These are phyloP conservation scores for Brachyhypopomus gauderio DNA, from an alignment of 2,113 vertebrate species.

Conservation along the genomic window DNA sequence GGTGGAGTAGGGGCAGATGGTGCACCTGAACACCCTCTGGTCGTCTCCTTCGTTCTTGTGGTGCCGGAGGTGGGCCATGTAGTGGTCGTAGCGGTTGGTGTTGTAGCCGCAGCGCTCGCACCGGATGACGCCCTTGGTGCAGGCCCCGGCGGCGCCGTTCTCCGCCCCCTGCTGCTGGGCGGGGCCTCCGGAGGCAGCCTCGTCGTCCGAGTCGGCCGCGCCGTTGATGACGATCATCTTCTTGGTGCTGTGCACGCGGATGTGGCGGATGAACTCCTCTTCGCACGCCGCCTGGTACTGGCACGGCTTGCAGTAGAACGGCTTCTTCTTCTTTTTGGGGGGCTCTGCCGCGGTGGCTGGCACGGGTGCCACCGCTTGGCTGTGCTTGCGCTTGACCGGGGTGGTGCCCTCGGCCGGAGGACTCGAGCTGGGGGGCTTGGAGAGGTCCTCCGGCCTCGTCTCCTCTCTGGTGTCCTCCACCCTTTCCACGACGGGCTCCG, in stretches of 20 bases:
- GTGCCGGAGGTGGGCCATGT: conserved; percentile 94
- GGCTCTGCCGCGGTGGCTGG: conserved; percentile 62
- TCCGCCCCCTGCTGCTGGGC: conserved; percentile 59
- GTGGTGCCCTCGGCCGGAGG: not conserved
- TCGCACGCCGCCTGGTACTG: conserved; percentile 90
- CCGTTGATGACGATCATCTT: conserved; percentile 88
- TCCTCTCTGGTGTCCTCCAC: not conserved
- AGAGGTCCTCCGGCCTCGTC: conserved; percentile 51
- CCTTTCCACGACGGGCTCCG: conserved; percentile 15
- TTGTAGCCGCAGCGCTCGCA: conserved; percentile 98
- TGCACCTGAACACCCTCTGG: conserved; percentile 93
- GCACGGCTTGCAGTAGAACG: conserved; percentile 93
- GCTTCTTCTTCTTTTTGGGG: conserved; percentile 86
- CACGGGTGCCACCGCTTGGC: conserved; percentile 46
- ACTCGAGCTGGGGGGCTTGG: not conserved
- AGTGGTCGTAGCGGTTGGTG: conserved; percentile 96
- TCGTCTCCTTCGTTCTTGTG: conserved; percentile 88
- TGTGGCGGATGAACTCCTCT: conserved; percentile 91
- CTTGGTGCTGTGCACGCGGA: conserved; percentile 87
- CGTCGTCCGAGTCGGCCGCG: conserved; percentile 78
- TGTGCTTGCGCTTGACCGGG: conserved; percentile 61
- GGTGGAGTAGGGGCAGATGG: conserved; percentile 93
- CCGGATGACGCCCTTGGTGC: conserved; percentile 89
- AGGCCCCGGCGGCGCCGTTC: conserved; percentile 74
- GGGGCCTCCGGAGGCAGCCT: conserved; percentile 67